A percentile compares a stretch with the other conserved stretches of the same genome.
phyloP scores from a whole-genome alignment of 2,888 invertebrate genomes.

The Xestoiulus laeticollis region DNA sequence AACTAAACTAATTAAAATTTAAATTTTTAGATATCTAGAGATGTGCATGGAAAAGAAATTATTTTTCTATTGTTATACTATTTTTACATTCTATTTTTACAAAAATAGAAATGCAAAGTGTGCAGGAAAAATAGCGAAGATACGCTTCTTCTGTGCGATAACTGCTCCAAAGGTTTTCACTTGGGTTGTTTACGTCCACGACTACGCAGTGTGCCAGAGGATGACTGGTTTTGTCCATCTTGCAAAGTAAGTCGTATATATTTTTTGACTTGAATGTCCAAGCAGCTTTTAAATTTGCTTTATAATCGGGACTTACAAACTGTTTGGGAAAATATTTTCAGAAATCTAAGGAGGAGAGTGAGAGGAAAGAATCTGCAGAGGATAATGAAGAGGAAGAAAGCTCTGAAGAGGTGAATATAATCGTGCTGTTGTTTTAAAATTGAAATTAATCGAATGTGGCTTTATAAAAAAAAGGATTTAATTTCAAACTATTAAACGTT shows the following conservation, averaged over 20 bases:
- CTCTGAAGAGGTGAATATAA: not conserved
- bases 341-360: not conserved
- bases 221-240: conserved; percentile 43
- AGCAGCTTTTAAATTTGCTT: not conserved
- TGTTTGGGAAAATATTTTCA: not conserved
- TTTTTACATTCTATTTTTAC: not conserved
- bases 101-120: conserved; percentile 36
- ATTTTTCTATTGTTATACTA: not conserved
- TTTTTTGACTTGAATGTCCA: not conserved
- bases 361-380: not conserved
- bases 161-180: conserved; percentile 19
- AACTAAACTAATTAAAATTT: not conserved
- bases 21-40: too few relatives aligned
- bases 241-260: not conserved
- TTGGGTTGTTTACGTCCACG: conserved; percentile 16
- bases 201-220: not conserved
- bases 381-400: not conserved
- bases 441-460: not conserved
- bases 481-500: not conserved
- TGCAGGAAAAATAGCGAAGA: not conserved
- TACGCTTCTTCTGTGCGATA: conserved; percentile 35
- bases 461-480: not conserved
- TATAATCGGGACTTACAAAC: too few relatives aligned
- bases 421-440: not conserved
- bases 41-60: too few relatives aligned